Evolutionary conservation across 2,113 vertebrate species (phyloP).

Genomic region (Pipa parva): DNA sequence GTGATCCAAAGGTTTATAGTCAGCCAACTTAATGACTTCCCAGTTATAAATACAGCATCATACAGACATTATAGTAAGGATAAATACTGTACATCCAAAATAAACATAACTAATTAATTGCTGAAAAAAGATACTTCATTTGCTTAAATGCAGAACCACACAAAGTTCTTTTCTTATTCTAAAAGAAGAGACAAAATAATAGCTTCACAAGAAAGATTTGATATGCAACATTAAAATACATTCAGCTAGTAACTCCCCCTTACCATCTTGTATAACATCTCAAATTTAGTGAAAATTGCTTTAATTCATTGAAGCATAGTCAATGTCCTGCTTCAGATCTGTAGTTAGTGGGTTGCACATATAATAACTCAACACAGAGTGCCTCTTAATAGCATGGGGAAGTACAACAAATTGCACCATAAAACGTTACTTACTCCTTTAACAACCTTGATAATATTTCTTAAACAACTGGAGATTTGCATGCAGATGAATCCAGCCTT

Average conservation of each 20-base stretch:
- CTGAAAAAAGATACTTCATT: no score
- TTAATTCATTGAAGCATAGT: constrained; percentile 3
- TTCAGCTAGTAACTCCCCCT: neutral
- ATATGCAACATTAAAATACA: neutral
- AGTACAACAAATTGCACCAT: neutral
- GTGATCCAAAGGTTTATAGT: no score
- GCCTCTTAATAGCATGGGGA: neutral
- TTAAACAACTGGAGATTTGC: constrained; percentile 5
- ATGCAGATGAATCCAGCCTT: constrained; percentile 16
- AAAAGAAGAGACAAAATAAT: no score
- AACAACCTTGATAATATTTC: constrained; percentile 14
- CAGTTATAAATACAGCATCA: no score
- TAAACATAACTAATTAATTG: no score
- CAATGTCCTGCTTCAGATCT: neutral
- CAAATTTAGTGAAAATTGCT: constrained; percentile 8
- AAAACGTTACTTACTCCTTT: neutral
- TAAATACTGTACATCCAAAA: no score
- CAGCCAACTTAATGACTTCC: no score
- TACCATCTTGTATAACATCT: neutral
- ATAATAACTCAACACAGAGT: constrained; percentile 1
- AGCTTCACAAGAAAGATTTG: neutral
- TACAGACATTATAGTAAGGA: no score
- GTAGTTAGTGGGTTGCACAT: constrained; percentile 7
- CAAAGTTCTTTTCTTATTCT: no score
- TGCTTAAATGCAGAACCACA: no score